Conservation (phyloP, 2,888 invertebrate genomes). For the Hartigia nigra region DNA sequence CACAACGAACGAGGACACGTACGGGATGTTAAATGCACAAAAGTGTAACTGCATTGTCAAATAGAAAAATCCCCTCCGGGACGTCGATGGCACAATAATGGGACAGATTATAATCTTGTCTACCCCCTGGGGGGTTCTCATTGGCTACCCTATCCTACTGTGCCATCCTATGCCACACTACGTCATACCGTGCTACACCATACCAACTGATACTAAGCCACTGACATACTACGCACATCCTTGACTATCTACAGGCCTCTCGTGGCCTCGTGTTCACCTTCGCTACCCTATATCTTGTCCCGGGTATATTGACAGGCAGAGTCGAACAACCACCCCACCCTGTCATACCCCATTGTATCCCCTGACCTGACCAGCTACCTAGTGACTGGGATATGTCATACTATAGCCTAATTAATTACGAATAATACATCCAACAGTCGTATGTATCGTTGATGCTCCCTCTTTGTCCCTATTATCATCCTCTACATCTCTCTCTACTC, state of each 20-base stretch:
- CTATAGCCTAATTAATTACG: constrained; percentile 57
- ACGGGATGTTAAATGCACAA: constrained; percentile 63
- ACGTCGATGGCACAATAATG: constrained; percentile 66
- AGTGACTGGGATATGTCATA: constrained; percentile 4
- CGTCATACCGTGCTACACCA: neutral
- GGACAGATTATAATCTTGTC: constrained; percentile 66
- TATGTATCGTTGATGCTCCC: constrained; percentile 34
- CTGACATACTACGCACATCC: neutral
- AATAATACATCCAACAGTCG: constrained; percentile 61
- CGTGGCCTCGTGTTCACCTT: constrained; percentile 24
- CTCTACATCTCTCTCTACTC: constrained; percentile 2
- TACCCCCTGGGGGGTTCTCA: constrained; percentile 57
- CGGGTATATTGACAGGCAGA: neutral
- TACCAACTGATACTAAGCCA: neutral
- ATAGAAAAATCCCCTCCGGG: constrained; percentile 63
- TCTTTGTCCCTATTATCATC: neutral
- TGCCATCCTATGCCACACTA: constrained; percentile 20
- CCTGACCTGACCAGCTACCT: neutral
- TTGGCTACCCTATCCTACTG: constrained; percentile 24
- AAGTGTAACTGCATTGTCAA: constrained; percentile 65
- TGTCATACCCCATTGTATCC: neutral
- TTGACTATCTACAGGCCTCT: neutral
- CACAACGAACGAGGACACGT: constrained; percentile 35
- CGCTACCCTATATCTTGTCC: neutral
- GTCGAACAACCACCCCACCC: neutral